These are phyloP conservation scores for Melanargia galathea DNA, from an alignment of 2,888 invertebrate species.

Conservation along the genomic window DNA sequence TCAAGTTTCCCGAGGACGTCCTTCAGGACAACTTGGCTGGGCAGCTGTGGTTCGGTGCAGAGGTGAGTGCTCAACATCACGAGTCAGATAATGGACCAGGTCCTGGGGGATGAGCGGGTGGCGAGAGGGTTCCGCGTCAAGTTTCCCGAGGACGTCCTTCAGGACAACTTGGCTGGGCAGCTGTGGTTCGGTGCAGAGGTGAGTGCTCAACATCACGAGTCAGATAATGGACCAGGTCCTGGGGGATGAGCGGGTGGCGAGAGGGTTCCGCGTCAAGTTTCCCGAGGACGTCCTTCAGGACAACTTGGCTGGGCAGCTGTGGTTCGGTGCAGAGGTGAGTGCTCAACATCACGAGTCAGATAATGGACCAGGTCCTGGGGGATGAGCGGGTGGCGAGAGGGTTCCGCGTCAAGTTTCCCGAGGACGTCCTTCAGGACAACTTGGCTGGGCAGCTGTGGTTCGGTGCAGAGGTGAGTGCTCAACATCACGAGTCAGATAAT, in stretches of 20 bases:
- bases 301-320: constrained; percentile 98
- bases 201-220: constrained; percentile 90
- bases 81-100: constrained; percentile 97
- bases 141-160: constrained; percentile 99
- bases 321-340: constrained; percentile 99
- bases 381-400: constrained; percentile 95
- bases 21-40: constrained; percentile 98
- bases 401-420: constrained; percentile 98
- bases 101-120: constrained; percentile 92
- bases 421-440: constrained; percentile 99
- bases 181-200: constrained; percentile 99
- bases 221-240: constrained; percentile 97
- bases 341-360: too few species aligned
- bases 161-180: constrained; percentile 98
- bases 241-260: constrained; percentile 91
- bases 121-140: constrained; percentile 98
- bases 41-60: constrained; percentile 99
- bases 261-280: constrained; percentile 98
- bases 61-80: constrained; percentile 92
- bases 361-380: constrained; percentile 95
- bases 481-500: constrained; percentile 97
- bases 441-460: constrained; percentile 99
- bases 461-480: constrained; percentile 94
- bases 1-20: constrained; percentile 99
- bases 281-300: constrained; percentile 99